Conservation (phyloP, 2,113 vertebrate species). For the Craseonycteris thonglongyai region DNA sequence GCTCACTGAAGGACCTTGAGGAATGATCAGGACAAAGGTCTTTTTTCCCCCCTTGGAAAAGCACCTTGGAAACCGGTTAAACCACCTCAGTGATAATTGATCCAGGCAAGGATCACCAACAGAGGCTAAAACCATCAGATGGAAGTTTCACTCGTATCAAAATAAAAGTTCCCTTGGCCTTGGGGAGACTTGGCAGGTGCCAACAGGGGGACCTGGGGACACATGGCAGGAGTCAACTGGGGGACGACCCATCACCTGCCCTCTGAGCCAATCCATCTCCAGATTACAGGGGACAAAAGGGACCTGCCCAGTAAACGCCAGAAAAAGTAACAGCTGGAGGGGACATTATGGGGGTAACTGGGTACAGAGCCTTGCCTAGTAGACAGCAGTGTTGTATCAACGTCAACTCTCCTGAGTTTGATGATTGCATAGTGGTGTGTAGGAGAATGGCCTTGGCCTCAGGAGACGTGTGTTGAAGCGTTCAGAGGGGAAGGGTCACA, state of each 20-base stretch:
- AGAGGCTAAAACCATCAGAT: rapidly evolving
- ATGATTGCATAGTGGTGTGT: rapidly evolving
- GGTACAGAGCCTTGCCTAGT: neutral
- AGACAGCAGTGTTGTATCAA: rapidly evolving
- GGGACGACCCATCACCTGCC: neutral
- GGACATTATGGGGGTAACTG: neutral
- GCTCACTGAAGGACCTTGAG: neutral
- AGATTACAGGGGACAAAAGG: neutral
- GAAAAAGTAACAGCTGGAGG: neutral
- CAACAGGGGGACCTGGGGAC: neutral
- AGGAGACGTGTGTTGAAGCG: too few relatives aligned
- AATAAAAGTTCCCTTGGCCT: neutral
- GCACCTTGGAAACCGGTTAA: neutral
- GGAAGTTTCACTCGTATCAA: neutral
- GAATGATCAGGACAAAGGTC: neutral
- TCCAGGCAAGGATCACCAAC: neutral
- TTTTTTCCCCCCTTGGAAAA: neutral
- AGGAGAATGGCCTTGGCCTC: neutral
- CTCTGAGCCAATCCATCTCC: neutral
- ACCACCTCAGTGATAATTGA: neutral
- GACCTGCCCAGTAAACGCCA: neutral
- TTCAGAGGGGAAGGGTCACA: neutral
- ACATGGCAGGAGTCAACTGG: too few relatives aligned
- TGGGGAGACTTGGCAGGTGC: neutral
- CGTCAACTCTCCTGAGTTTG: neutral